These are phyloP conservation scores for Temnothorax unifasciatus DNA, from an alignment of 2,888 invertebrate genomes.

Conservation along the genomic window DNA sequence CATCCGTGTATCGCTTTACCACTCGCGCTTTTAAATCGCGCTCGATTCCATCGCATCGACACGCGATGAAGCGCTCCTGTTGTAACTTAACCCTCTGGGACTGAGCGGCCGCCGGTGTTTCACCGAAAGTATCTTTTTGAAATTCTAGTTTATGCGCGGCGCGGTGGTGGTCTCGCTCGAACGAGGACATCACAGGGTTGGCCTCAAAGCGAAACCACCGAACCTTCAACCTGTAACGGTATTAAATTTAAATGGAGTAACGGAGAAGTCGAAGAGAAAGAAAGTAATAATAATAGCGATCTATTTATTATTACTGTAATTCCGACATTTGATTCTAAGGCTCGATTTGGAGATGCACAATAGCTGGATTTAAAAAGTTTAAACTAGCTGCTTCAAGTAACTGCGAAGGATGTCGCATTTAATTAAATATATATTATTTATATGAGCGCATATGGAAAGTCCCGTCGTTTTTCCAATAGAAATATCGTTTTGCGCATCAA, in stretches of 20 bases:
- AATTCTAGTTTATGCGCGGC: constrained; percentile 19
- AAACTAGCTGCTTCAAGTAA: background rate
- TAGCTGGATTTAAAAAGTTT: background rate
- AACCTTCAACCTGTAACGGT: constrained; percentile 6
- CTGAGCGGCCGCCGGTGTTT: background rate
- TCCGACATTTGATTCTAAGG: background rate
- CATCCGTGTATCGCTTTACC: constrained; percentile 43
- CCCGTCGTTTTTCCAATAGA: background rate
- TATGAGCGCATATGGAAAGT: background rate
- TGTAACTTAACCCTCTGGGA: constrained; percentile 42
- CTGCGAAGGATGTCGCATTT: background rate
- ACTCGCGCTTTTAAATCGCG: constrained; percentile 51
- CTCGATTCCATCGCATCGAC: constrained; percentile 29
- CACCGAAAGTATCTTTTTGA: constrained; percentile 42
- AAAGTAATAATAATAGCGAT: constrained; percentile 9
- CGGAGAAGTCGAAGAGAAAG: background rate
- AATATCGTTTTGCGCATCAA: background rate
- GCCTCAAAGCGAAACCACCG: constrained; percentile 17
- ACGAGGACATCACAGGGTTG: background rate
- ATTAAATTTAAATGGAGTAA: constrained; percentile 24
- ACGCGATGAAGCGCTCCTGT: constrained; percentile 24
- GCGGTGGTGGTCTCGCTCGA: background rate
- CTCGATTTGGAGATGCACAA: background rate
- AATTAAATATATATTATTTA: background rate
- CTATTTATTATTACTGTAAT: background rate